A percentile compares a stretch with the other conserved stretches of the same genome.
Conservation (phyloP, 2,797 vertebrate species). For the Anabacerthia variegaticeps region DNA sequence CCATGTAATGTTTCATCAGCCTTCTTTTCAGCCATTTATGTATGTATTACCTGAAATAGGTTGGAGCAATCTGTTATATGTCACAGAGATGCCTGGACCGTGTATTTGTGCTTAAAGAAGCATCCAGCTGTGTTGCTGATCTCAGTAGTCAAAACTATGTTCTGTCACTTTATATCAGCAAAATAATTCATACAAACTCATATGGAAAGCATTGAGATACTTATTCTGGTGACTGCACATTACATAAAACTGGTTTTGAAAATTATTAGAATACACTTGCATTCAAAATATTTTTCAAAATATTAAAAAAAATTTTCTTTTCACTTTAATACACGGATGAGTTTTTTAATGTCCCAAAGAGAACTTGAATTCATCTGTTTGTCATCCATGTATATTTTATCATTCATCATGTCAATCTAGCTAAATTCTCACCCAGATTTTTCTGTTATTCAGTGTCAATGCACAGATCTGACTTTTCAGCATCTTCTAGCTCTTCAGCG, state of each 20-base stretch:
- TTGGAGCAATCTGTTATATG: background rate
- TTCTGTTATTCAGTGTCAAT: background rate
- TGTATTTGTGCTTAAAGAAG: background rate
- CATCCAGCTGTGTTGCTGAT: background rate
- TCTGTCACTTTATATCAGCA: background rate
- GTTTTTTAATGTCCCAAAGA: background rate
- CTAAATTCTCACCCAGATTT: background rate
- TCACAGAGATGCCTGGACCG: background rate
- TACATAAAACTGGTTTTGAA: background rate
- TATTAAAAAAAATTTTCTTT: background rate
- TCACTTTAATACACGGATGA: background rate
- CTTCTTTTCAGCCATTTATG: background rate
- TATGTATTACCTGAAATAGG: background rate
- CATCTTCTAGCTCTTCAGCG: background rate
- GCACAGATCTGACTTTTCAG: background rate
- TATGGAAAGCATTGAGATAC: background rate
- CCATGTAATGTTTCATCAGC: background rate
- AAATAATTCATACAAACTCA: background rate
- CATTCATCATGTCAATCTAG: background rate
- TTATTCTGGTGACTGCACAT: background rate
- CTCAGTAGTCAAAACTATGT: background rate
- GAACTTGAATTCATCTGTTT: background rate
- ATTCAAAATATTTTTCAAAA: background rate
- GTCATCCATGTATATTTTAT: background rate
- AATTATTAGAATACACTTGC: background rate